Conservation (phyloP, 1,140 invertebrate genomes). For the Hesperophylax magnus region DNA sequence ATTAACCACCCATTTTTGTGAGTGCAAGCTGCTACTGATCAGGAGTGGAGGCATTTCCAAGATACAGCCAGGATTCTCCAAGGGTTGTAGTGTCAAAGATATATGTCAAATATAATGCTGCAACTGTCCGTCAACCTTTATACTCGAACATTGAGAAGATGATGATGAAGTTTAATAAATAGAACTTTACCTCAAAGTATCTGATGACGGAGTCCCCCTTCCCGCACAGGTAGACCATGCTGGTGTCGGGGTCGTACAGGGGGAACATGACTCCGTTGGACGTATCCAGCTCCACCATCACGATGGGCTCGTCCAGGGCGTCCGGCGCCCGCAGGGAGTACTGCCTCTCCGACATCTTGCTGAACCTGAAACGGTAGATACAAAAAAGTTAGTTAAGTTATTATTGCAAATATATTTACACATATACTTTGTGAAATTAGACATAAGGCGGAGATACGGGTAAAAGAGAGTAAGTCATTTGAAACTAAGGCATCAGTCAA, state of each 20-base stretch:
- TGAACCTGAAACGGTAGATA: conserved; percentile 76
- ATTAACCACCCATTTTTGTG: no score
- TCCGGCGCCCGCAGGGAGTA: conserved; percentile 94
- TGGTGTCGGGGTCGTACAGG: conserved; percentile 97
- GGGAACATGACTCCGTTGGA: conserved; percentile 99
- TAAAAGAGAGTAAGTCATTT: no score
- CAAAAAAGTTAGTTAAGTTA: not conserved
- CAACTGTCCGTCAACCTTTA: no score
- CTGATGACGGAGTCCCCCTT: conserved; percentile 92
- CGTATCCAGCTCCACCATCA: conserved; percentile 96
- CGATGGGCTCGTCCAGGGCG: conserved; percentile 91
- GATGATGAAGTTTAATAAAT: no score
- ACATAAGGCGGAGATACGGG: no score
- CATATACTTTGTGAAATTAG: not conserved
- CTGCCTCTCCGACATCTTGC: conserved; percentile 95
- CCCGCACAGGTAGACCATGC: conserved; percentile 95
- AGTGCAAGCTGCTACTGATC: no score
- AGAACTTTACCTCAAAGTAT: conserved; percentile 78
- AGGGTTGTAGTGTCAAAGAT: no score
- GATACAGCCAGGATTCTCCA: no score
- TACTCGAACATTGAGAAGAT: no score
- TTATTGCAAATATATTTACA: not conserved
- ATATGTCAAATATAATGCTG: no score
- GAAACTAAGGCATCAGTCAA: no score
- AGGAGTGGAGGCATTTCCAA: no score